phyloP scores from a whole-genome alignment of 2,113 vertebrate genomes.

The Copsychus sechellarum region DNA sequence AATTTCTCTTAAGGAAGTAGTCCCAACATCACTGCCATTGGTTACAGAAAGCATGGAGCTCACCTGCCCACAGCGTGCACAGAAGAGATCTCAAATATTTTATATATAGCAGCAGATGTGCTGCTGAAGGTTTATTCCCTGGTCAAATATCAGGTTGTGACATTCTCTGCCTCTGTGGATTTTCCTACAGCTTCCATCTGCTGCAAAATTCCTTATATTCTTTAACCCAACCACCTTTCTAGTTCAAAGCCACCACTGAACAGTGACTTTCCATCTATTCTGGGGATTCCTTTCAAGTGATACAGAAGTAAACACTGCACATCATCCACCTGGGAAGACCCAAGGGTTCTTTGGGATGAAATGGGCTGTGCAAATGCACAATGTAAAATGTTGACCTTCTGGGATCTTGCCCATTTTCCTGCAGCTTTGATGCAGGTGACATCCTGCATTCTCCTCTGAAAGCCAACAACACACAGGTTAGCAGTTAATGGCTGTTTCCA shows the following conservation, averaged over 20 bases:
- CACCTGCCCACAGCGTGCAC: rapidly evolving
- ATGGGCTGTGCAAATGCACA: neutral
- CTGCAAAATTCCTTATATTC: neutral
- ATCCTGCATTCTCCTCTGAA: neutral
- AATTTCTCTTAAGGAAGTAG: neutral
- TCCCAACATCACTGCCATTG: neutral
- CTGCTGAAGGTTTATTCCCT: neutral
- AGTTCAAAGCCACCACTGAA: neutral
- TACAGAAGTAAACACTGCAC: neutral
- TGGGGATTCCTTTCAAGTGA: neutral
- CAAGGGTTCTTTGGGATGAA: neutral
- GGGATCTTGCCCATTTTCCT: neutral
- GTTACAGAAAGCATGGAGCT: neutral
- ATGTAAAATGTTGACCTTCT: neutral
- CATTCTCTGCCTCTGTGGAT: neutral
- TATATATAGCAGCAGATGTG: neutral
- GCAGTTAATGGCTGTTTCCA: neutral
- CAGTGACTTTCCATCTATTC: rapidly evolving
- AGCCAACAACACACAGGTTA: neutral
- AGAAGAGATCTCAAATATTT: neutral
- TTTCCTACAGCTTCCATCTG: neutral
- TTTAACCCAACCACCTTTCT: neutral
- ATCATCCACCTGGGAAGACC: neutral
- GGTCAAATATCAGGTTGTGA: neutral
- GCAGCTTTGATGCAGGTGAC: neutral